Conservation (phyloP, 2,888 invertebrate species). For the Kuschelorhynchus macadamiae region DNA sequence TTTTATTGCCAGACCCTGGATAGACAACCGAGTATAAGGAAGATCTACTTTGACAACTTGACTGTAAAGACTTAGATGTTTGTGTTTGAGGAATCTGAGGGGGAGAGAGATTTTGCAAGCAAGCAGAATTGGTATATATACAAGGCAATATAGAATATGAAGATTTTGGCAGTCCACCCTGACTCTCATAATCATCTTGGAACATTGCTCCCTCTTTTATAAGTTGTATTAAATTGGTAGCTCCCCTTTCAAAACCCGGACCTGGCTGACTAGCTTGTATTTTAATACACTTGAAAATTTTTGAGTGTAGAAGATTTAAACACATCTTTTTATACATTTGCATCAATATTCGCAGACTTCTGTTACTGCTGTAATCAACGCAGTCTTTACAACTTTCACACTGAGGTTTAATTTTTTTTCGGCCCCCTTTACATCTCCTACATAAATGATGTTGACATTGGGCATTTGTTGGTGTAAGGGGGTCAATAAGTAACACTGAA, state of each 20-base stretch:
- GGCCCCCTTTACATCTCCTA: slow-evolving; percentile 85
- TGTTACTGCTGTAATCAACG: slow-evolving; percentile 85
- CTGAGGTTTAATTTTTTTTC: slow-evolving; percentile 87
- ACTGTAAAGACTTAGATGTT: slow-evolving; percentile 54
- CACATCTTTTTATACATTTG: slow-evolving; percentile 93
- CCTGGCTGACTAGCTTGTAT: slow-evolving; percentile 72
- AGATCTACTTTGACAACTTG: slow-evolving; percentile 69
- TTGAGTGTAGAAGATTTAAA: slow-evolving; percentile 83
- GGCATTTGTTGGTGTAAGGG: slow-evolving; percentile 82
- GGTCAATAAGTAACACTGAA: slow-evolving; percentile 85
- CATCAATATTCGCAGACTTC: slow-evolving; percentile 83
- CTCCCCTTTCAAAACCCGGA: slow-evolving; percentile 70
- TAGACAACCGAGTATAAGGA: slow-evolving; percentile 85
- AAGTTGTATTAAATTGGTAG: slow-evolving; percentile 78
- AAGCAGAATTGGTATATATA: slow-evolving; percentile 76
- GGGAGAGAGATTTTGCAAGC: slow-evolving; percentile 65
- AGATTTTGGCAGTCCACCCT: slow-evolving; percentile 80
- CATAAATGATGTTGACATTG: slow-evolving; percentile 93
- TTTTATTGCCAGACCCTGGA: slow-evolving; percentile 85
- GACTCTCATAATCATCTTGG: slow-evolving; percentile 81
- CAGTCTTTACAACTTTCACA: slow-evolving; percentile 91
- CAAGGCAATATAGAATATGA: slow-evolving; percentile 82
- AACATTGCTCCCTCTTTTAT: slow-evolving; percentile 87
- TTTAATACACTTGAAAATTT: slow-evolving; percentile 74
- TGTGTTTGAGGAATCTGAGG: slow-evolving; percentile 49